Evolutionary conservation across 2,888 invertebrate species (phyloP), one percentile per base, ranked within the genome.

Genomic region (Tiliacea citrago): DNA sequence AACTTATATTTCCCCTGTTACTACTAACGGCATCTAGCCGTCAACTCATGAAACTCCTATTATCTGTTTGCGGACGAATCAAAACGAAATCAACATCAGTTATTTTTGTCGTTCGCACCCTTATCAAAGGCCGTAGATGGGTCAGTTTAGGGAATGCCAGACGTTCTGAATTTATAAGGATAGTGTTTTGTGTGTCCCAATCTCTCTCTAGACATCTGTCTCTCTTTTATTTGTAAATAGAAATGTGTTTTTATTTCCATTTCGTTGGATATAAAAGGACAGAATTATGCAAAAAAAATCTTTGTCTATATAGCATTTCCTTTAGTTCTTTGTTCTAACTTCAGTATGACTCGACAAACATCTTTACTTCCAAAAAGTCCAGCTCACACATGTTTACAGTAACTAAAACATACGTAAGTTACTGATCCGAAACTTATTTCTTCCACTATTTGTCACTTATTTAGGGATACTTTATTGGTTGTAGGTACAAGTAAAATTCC

Each of bases 51-150:
- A 95, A 95, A 95, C 92, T 92, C 91, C 91, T 93, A 94, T 95
- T 95, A 95, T 95, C 93, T 92, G 89, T 82, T 90, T 88, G 92
- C 88, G 93, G 92, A 93, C 92, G 91, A 94, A 96, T 96, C 95
- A 95, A 96, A 96, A 93, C 88, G 91, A 93, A 95, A 96, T 96
- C 95, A 95, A 92, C 95, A 94, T 95, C 91, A 93, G 93, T 94
- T 95, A 95, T 94, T 94, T 94, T 92, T 92, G 93, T 91, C 92
- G 87, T 91, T 91, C 90, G 88, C 92, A 94, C 95, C 94, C 95
- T 95, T 95, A 94, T 95, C 95, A 95, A 92, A 89, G 78, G 86
- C 67, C 55, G 63, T 90, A 90, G 92, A 92, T 91, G 92, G 93
- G 93, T 93, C 93, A 92, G 92, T 90, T 79, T 65, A 62, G 68